These are phyloP conservation scores for Drosophila persimilis DNA, from an alignment of 1,140 invertebrate species.

Conservation along the genomic window DNA sequence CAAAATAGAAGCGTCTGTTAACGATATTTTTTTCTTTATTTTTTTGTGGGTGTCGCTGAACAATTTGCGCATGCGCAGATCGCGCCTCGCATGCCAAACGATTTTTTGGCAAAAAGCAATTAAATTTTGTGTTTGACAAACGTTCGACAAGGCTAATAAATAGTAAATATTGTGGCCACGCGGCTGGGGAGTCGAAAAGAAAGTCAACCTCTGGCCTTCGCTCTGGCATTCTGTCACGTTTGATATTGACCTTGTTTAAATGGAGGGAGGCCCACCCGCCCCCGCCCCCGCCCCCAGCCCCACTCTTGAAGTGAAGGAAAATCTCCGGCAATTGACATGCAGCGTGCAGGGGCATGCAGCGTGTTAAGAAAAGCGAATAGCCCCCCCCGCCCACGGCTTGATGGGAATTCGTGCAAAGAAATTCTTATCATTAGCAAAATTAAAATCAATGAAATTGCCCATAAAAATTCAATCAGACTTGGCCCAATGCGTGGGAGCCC, in stretches of 20 bases:
- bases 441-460: conserved; percentile 81
- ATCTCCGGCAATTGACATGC: conserved; percentile 63
- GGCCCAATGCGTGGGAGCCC: conserved; percentile 46
- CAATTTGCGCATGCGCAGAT: conserved; percentile 49
- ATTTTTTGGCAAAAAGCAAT: conserved; percentile 49
- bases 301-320: conserved; percentile 60
- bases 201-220: conserved; percentile 46
- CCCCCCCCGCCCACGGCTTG: not conserved
- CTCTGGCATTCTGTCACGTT: conserved; percentile 69
- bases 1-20: conserved; percentile 38
- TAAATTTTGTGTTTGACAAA: conserved; percentile 76
- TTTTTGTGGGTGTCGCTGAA: conserved; percentile 25
- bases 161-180: conserved; percentile 11
- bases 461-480: conserved; percentile 77
- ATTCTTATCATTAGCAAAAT: conserved; percentile 80
- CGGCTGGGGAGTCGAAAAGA: conserved; percentile 41
- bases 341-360: conserved; percentile 25
- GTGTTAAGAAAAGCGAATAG: not conserved
- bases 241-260: conserved; percentile 82
- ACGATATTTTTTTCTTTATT: conserved; percentile 13
- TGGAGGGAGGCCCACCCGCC: conserved; percentile 12
- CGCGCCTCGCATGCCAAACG: conserved; percentile 31
- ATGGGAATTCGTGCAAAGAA: conserved; percentile 66
- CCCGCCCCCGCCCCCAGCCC: not conserved
- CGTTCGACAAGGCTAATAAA: conserved; percentile 68